phyloP scores from a whole-genome alignment of 2,888 invertebrate species.

The Tetranychus piercei region DNA sequence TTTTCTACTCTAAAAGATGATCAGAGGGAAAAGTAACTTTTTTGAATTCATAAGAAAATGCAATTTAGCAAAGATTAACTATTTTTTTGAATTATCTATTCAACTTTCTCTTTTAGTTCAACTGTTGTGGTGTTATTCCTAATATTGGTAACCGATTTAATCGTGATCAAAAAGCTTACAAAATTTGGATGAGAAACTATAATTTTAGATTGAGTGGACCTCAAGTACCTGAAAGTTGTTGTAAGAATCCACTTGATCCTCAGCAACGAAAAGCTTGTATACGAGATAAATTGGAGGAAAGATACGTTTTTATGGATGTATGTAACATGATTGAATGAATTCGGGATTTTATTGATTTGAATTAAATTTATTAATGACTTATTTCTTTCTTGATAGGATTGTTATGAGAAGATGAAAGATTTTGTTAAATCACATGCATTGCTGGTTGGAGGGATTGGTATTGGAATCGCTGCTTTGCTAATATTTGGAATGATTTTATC shows the following conservation, averaged over 20 bases:
- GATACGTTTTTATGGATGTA: conserved; percentile 9
- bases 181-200: conserved; percentile 11
- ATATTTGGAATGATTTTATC: conserved; percentile 66
- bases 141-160: background rate
- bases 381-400: conserved; percentile 21
- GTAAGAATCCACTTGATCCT: conserved; percentile 13
- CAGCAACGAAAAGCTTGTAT: background rate
- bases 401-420: conserved; percentile 27
- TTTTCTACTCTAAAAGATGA: background rate
- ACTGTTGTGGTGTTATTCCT: conserved; percentile 22
- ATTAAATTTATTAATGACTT: background rate
- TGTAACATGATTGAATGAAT: background rate
- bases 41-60: background rate
- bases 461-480: conserved; percentile 65
- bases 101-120: conserved; percentile 14
- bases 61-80: background rate
- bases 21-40: too few relatives aligned
- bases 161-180: conserved; percentile 9
- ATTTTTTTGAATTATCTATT: background rate
- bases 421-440: conserved; percentile 46
- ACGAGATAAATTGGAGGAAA: background rate
- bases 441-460: conserved; percentile 58
- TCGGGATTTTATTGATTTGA: background rate
- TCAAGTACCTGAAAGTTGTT: conserved; percentile 21
- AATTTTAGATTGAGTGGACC: conserved; percentile 8